Base-by-base conservation (phyloP, 2,797 vertebrate genomes). In the Simalia tracyae region DNA sequence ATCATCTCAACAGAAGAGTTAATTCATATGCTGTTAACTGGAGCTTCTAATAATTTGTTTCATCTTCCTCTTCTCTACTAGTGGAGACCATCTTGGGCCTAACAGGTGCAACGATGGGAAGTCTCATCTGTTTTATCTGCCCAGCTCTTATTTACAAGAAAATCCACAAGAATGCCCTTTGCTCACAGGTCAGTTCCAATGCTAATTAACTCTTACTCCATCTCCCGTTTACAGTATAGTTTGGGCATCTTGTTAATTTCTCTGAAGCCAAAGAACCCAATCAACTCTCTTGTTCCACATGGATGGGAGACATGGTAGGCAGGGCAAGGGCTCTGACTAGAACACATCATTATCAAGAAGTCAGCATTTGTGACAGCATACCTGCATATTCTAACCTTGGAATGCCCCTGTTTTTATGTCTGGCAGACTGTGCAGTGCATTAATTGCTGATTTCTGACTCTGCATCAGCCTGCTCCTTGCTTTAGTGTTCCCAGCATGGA, bases 111-210 rank as follows among this genome's bases (percentile, higher is more conserved):
- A 99, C 99, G 1, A 99, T 99, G 98, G 99, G 99, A 63, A 99
- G 99, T 96, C 98, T 99, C 95, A 99, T 99, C 97, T 99, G 99
- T 97, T 99, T 99, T 95, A 98, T 99, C 95, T 99, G 99, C 95
- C 99, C 99, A 0, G 99, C 99, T 93, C 98, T 99, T 93, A 99
- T 99, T 97, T 99, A 98, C 97, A 98, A 96, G 97, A 99, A 99
- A 96, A 98, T 99, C 96, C 99, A 99, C 97, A 99, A 98, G 97
- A 99, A 97, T 54, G 95, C 97, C 1, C 93, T 99, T 87, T 97
- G 98, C 28, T 98, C 99, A 93, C 99, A 99, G 99, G 99, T 99
- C 94, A 96, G 97, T 97, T 93, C 87, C 92, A 90, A 89, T 95
- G 92, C 86, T 95, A 91, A 93, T 94, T 91, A 92, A 95, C 95